Conservation (phyloP, 2,888 invertebrate genomes). For the Copidosoma aretas region DNA sequence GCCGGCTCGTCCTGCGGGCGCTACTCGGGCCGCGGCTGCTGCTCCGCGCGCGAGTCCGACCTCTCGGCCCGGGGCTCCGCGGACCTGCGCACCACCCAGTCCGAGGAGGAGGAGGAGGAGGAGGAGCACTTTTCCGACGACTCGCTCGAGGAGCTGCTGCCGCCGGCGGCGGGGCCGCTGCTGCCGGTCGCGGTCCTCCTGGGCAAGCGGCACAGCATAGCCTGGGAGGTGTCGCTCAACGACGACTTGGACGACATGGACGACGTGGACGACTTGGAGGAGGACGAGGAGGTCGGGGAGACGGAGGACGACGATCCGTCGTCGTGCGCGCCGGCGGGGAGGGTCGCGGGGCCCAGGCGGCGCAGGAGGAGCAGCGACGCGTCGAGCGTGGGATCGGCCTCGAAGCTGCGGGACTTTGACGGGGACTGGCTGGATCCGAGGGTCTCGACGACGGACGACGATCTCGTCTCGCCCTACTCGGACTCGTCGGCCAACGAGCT, state of each 20-base stretch:
- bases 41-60: conserved; percentile 57
- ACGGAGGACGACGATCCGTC: no score
- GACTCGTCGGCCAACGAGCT: conserved; percentile 66
- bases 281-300: no score
- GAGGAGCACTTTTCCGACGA: conserved; percentile 80
- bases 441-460: conserved; percentile 71
- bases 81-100: conserved; percentile 59
- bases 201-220: conserved; percentile 79
- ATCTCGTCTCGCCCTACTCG: conserved; percentile 74
- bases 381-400: conserved; percentile 74
- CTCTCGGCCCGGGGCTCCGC: conserved; percentile 58
- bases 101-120: conserved; percentile 62
- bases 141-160: conserved; percentile 79
- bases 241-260: no score
- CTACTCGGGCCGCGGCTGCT: conserved; percentile 53
- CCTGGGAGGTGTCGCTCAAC: conserved; percentile 84
- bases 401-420: conserved; percentile 72
- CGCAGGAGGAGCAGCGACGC: conserved; percentile 63
- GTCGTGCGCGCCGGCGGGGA: conserved; percentile 74
- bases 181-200: no score
- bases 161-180: conserved; percentile 69
- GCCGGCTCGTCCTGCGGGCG: conserved; percentile 52
- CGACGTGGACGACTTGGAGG: no score
- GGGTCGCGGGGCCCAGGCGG: conserved; percentile 66
- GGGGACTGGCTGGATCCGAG: conserved; percentile 82